Base-by-base conservation (phyloP, 2,797 vertebrate species). In the Xerus rutilus region DNA sequence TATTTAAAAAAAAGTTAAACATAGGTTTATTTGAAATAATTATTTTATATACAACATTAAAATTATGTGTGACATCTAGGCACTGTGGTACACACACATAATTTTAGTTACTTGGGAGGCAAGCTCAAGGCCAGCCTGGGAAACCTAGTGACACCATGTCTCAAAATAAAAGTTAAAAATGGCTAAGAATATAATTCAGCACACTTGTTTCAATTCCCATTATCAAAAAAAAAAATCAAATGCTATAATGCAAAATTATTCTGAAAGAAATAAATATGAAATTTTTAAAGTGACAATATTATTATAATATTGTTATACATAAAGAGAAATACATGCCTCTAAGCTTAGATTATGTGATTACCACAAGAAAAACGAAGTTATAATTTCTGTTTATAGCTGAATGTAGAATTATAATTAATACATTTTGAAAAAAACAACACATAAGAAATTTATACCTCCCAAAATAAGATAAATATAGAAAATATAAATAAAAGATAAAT, bases 21-120 rank as follows among this genome's bases (percentile, higher is more conserved):
- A n/a, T 30, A 74, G n/a, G 57, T 76, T 92, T 12, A 65, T 79
- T 77, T 87, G 52, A 92, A 89, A 81, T 81, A 54, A 84, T 30
- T 65, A 70, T 69, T 78, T 70, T 76, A 47, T 32, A 49, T 10
- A n/a, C 45, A 5, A 32, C 20, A 81, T 74, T 59, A 74, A 94
- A 70, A 43, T 67, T 92, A 25, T 14, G 28, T 64, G 62, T 62
- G 28, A 30, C 13, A 30, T 11, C 13, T 32, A 32, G 62, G 13
- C 30, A 30, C 1, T 30, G 64, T 65, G 64, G 25, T 23, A 59
- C 57, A 65, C 30, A 15, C 64, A 12, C 32, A 4, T 30, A 65
- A 65, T 32, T 32, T 8, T 14, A 32, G 62, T 10, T 65, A 65
- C 10, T 65, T 65, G 10, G 64, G 28, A 65, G 12, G 13, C 64